Conservation (phyloP, 1,140 invertebrate species). For the Apis florea region DNA sequence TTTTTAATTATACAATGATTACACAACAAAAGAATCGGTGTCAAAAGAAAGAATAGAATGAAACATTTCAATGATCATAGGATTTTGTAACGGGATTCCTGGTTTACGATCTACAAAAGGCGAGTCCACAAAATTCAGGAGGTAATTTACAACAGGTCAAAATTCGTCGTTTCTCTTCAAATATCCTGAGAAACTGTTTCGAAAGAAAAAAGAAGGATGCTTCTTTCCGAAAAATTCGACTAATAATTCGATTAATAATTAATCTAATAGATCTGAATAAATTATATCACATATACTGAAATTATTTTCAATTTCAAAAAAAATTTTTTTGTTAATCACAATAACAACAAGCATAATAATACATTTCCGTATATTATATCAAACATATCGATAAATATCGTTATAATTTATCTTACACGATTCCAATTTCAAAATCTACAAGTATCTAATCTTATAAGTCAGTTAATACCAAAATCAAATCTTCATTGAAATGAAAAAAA, state of each 20-base stretch:
- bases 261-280: too few species aligned
- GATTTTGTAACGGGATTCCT: constrained; percentile 25
- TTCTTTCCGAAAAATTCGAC: not conserved
- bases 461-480: not conserved
- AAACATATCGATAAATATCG: too few species aligned
- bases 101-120: constrained; percentile 39
- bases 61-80: not conserved
- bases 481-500: not conserved
- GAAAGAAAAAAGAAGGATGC: not conserved
- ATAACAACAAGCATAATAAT: too few species aligned
- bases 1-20: not conserved
- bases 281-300: too few species aligned
- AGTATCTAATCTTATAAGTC: not conserved
- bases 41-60: not conserved
- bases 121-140: constrained; percentile 4
- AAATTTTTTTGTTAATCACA: too few species aligned
- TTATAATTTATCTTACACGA: not conserved
- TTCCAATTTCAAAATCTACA: not conserved
- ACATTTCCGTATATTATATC: too few species aligned
- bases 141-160: constrained; percentile 43
- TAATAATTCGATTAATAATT: too few species aligned
- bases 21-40: not conserved
- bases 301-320: too few species aligned
- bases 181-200: not conserved
- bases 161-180: not conserved